These are phyloP conservation scores for Gymnocephalus cernua DNA, from an alignment of 2,113 vertebrate species.

Conservation along the genomic window DNA sequence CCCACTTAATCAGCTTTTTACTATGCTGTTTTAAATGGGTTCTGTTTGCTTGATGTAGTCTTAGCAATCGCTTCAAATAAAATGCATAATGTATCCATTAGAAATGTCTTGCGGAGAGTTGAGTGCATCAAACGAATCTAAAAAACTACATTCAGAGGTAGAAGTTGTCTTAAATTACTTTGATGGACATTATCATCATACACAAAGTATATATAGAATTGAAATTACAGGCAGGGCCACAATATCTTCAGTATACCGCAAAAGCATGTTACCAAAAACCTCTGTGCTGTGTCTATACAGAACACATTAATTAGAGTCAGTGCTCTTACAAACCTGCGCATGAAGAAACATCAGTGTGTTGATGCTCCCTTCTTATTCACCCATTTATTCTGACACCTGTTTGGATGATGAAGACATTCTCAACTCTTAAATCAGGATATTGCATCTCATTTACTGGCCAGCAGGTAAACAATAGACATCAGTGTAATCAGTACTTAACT, in stretches of 20 bases:
- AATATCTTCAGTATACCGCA: too few species aligned
- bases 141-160: neutral
- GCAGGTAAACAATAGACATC: neutral
- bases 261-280: too few species aligned
- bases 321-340: neutral
- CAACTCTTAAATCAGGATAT: neutral
- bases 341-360: neutral
- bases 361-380: neutral
- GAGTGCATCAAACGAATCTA: neutral
- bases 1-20: too few species aligned
- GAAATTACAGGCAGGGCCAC: neutral
- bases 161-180: neutral
- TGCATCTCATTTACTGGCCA: neutral
- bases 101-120: too few species aligned
- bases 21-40: too few species aligned
- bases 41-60: too few species aligned
- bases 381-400: neutral
- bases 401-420: neutral
- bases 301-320: neutral
- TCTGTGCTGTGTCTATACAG: too few species aligned
- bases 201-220: neutral
- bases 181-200: neutral
- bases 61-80: too few species aligned
- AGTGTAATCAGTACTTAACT: neutral
- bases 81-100: too few species aligned